Percentiles rank a stretch among this genome's conserved stretches.
phyloP scores from a whole-genome alignment of 2,113 vertebrate species.

The Ivindomyrus marchei region DNA sequence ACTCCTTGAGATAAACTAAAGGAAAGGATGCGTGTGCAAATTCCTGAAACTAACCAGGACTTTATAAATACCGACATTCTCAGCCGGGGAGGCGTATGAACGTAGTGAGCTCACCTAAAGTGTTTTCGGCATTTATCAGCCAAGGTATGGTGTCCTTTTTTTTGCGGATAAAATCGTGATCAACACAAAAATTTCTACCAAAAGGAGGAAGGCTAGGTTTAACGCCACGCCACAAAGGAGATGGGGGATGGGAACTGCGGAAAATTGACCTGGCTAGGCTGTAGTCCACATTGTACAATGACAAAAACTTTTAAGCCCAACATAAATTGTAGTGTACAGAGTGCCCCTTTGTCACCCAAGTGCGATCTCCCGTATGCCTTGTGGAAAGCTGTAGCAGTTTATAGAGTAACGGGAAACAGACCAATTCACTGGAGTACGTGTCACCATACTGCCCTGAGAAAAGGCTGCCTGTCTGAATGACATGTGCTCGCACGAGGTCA shows the following conservation, averaged over 20 bases:
- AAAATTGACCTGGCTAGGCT: background rate
- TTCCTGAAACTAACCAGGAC: background rate
- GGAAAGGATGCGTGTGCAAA: background rate
- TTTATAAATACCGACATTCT: background rate
- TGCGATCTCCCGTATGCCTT: background rate
- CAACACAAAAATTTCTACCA: background rate
- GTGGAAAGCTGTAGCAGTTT: background rate
- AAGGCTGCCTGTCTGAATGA: background rate
- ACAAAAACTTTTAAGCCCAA: background rate
- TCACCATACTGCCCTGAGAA: too few species aligned
- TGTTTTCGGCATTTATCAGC: background rate
- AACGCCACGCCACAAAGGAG: background rate
- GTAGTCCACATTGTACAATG: background rate
- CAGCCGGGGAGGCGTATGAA: background rate
- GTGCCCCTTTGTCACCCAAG: background rate
- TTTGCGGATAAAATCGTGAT: background rate
- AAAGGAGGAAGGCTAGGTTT: background rate
- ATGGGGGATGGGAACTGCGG: background rate
- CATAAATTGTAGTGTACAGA: constrained; percentile 8
- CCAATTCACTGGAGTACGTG: background rate
- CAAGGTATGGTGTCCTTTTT: background rate
- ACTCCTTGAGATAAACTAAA: background rate
- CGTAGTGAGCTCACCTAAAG: background rate
- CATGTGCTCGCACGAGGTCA: background rate
- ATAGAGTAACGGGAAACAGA: background rate